Base-by-base conservation (phyloP, 2,888 invertebrate species). In the Volucella inflata region DNA sequence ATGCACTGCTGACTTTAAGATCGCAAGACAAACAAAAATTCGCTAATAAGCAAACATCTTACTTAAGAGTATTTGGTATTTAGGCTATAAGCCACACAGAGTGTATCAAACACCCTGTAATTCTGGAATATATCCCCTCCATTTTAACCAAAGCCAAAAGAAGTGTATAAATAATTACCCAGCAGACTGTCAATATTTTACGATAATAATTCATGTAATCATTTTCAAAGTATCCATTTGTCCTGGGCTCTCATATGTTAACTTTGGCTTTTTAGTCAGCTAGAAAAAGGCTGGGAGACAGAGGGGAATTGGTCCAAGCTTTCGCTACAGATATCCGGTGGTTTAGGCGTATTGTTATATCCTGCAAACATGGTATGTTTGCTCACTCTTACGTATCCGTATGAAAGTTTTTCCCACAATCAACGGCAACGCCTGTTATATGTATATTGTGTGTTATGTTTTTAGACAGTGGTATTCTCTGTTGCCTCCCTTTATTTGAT, bases 221-320 rank as follows among this genome's bases (percentile, higher is more conserved):
- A 82, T 82, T 82, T 82, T 82, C 76, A 57, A 82, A 82, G 77
- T 82, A 82, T 77, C 81, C 65, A 76, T 77, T 77, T 77, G 81
- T 77, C 71, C 76, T 65, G 59, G 42, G 53, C 71, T 30, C 30
- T 76, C 81, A 64, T 65, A 76, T 68, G 70, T 81, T 70, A 75
- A 81, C 64, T 76, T 59, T 76, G 77, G 51, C 68, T 64, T 53
- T 64, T 64, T 67, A 68, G 44, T 72, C 62, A 57, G 68, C 64
- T 75, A 68, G 75, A 75, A 10, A 8, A n/a, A n/a, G n/a, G 8
- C 30, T 0, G 0, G 8, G 30, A 1, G 12, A 10, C 51, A 8
- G 17, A n/a, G 30, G 9, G 36, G 6, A 0, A 30, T 30, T 1
- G 4, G 30, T 6, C 6, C 30, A 6, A 30, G 50, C 71, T 53